phyloP scores from a whole-genome alignment of 1,140 invertebrate species.

The Eupristina koningsbergeri region DNA sequence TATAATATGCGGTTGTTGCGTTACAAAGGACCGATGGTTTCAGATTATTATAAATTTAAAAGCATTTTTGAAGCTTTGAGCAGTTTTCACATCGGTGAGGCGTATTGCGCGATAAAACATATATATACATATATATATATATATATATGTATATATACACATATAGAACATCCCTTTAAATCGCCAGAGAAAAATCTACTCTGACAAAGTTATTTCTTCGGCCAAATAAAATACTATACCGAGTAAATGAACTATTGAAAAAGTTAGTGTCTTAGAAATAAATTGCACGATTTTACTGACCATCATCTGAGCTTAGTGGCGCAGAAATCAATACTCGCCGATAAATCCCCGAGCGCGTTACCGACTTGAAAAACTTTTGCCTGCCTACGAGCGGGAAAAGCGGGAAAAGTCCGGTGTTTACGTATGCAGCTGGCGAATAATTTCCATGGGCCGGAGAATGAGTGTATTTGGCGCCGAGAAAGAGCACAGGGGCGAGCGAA shows the following conservation, averaged over 20 bases:
- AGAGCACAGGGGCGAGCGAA: slow-evolving; percentile 14
- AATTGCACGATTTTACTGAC: slow-evolving; percentile 4
- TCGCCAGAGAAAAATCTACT: background rate
- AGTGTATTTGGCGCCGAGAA: background rate
- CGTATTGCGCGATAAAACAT: background rate
- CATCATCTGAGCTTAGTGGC: background rate
- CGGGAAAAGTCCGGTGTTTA: background rate
- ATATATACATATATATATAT: no score
- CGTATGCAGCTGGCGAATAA: slow-evolving; percentile 15
- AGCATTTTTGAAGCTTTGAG: background rate
- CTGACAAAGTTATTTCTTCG: background rate
- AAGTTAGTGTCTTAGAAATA: slow-evolving; percentile 11
- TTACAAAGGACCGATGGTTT: background rate
- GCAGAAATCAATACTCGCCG: slow-evolving; percentile 9
- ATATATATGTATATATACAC: no score
- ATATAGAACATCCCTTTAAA: background rate
- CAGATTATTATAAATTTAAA: background rate
- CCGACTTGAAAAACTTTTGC: background rate
- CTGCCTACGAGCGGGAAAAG: background rate
- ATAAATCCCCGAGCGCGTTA: background rate
- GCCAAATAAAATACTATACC: background rate
- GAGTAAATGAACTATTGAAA: slow-evolving; percentile 18
- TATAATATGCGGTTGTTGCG: no score
- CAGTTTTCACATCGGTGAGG: background rate
- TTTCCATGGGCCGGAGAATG: background rate